Conservation (phyloP, 2,797 vertebrate genomes). For the Dermochelys coriacea region DNA sequence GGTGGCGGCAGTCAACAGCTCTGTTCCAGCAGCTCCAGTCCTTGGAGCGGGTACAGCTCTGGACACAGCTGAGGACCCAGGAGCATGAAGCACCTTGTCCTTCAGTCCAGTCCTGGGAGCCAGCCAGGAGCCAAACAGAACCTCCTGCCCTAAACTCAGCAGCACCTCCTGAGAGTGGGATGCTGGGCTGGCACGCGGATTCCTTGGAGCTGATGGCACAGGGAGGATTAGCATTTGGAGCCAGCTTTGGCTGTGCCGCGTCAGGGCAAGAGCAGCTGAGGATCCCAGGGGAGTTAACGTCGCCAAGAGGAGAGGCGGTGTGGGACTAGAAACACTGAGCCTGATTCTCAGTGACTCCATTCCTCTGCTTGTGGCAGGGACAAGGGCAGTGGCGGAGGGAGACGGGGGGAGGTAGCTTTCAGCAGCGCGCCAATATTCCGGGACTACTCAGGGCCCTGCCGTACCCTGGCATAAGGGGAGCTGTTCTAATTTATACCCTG, state of each 20-base stretch:
- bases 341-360: background rate
- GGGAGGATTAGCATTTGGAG: background rate
- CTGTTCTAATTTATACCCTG: background rate
- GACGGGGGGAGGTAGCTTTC: background rate
- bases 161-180: background rate
- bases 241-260: background rate
- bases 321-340: background rate
- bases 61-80: background rate
- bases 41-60: background rate
- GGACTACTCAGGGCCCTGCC: background rate
- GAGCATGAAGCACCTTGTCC: background rate
- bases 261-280: background rate
- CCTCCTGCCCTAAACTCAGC: background rate
- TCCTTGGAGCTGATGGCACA: background rate
- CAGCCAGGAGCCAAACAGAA: background rate
- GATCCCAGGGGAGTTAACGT: background rate
- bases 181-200: background rate
- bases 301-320: background rate
- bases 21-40: slow-evolving; percentile 16
- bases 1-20: background rate
- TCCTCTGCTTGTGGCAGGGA: background rate
- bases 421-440: background rate
- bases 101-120: background rate
- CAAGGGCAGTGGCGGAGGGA: fast-evolving
- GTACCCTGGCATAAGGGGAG: background rate